Evolutionary conservation across 2,888 invertebrate species (phyloP), one percentile per base, ranked within the genome.

Genomic region (Tipula lateralis): DNA sequence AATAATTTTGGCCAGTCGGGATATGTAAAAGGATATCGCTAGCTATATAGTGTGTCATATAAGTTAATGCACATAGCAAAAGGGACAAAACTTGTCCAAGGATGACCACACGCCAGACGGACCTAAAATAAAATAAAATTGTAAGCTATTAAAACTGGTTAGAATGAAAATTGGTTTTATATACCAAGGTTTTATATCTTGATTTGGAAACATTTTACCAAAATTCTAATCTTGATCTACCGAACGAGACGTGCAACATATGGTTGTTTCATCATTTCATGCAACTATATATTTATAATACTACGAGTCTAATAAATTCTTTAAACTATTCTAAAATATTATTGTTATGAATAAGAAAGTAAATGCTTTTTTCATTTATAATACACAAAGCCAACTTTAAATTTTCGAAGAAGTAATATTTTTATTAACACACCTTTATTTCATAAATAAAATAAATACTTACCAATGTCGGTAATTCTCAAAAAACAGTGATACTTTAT

Each of bases 51-150:
- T 83, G 83, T 3, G 83, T 36, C 36, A 83, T 83, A 12, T 83
- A 83, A 4, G 83, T 36, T n/a, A 83, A 36, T 82, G 94, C 93
- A 90, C 96, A 96, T 84, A 96, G 89, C 85, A 96, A 91, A 83
- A 96, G 87, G 0, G 96, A 96, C 86, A 96, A 90, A 85, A 94
- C 91, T 91, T 96, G 96, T 16, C 95, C 95, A 87, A 95, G 89
- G 87, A 94, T 91, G 88, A 95, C 93, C 86, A 93, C 93, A 87
- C 93, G 92, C 94, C 94, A 95, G 86, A 94, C 93, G 87, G 92
- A 92, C 94, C 95, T 95, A 89, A 84, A n/a, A n/a, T n/a, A n/a
- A 29, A 16, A n/a, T 34, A 32, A 83, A 83, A 24, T 39, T 82
- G n/a, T 29, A 82, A 13, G 3, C 5, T 12, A 36, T 36, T 36